Percentiles rank a stretch among this genome's conserved stretches.
Evolutionary conservation across 2,888 invertebrate species (phyloP).

Genomic region (Disparrhopalites patrizii): DNA sequence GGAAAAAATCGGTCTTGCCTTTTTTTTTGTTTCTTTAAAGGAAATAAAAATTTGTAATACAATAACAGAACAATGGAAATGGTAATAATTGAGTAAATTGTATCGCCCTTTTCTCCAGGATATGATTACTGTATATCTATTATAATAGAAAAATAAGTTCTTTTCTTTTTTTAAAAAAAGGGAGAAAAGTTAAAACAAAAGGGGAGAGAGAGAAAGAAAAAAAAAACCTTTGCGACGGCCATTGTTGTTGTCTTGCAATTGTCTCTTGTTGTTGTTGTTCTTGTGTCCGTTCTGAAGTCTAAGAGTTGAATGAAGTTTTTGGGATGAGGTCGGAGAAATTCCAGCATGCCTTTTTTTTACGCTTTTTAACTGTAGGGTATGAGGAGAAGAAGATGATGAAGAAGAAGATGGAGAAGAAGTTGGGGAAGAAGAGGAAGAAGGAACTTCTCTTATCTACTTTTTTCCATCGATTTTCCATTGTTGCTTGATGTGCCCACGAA

Average conservation of each 20-base stretch:
- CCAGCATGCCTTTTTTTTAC: constrained; percentile 25
- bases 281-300: constrained; percentile 27
- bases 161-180: no score
- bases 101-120: no score
- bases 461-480: constrained; percentile 27
- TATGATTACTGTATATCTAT: no score
- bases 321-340: constrained; percentile 29
- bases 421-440: no score
- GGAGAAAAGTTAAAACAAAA: background rate
- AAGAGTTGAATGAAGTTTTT: constrained; percentile 29
- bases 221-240: constrained; percentile 29
- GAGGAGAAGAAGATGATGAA: background rate
- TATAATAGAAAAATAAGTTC: no score
- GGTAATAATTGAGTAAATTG: no score
- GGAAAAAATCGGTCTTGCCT: no score
- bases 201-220: background rate
- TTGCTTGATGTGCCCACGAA: constrained; percentile 20
- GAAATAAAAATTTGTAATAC: no score
- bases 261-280: background rate
- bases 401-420: no score
- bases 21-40: no score
- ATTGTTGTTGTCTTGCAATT: constrained; percentile 18
- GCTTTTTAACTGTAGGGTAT: constrained; percentile 30
- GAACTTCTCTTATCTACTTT: constrained; percentile 17
- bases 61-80: no score